Evolutionary conservation across 2,888 invertebrate species (phyloP).

Genomic region (Lasioglossum pauxillum): DNA sequence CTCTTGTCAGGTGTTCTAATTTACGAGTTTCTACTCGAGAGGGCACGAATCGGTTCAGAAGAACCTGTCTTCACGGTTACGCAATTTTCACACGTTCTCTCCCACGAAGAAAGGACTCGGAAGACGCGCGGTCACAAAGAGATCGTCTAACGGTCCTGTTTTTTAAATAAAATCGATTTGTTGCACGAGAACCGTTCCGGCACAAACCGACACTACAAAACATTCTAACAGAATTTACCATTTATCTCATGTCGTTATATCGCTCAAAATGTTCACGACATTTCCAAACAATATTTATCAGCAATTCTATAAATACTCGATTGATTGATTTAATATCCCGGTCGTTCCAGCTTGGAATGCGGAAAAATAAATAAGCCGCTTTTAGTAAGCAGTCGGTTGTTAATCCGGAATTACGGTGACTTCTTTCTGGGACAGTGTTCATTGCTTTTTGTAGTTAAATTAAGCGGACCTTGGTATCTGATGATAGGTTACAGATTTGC

Average conservation of each 20-base stretch:
- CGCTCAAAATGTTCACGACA: background rate
- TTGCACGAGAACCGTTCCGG: conserved; percentile 9
- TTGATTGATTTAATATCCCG: background rate
- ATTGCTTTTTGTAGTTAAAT: background rate
- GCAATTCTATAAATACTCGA: background rate
- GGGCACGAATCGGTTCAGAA: background rate
- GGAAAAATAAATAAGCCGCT: background rate
- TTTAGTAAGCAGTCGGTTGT: background rate
- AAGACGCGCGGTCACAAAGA: conserved; percentile 6
- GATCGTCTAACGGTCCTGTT: conserved; percentile 29
- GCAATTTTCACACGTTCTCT: conserved; percentile 7
- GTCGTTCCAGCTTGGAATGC: background rate
- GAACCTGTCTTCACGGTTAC: background rate
- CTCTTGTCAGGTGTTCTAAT: conserved; percentile 3
- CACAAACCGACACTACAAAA: background rate
- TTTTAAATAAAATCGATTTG: conserved; percentile 34
- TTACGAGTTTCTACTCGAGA: background rate
- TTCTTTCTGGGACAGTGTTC: background rate
- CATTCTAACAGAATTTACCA: background rate
- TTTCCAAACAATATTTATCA: background rate
- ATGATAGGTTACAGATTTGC: background rate
- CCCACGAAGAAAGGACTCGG: conserved; percentile 6
- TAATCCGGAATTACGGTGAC: background rate
- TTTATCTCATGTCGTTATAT: background rate
- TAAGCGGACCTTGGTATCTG: background rate